Evolutionary conservation across 2,888 invertebrate genomes (phyloP), one percentile per base, ranked within the genome.

Genomic region (Rutpela maculata): DNA sequence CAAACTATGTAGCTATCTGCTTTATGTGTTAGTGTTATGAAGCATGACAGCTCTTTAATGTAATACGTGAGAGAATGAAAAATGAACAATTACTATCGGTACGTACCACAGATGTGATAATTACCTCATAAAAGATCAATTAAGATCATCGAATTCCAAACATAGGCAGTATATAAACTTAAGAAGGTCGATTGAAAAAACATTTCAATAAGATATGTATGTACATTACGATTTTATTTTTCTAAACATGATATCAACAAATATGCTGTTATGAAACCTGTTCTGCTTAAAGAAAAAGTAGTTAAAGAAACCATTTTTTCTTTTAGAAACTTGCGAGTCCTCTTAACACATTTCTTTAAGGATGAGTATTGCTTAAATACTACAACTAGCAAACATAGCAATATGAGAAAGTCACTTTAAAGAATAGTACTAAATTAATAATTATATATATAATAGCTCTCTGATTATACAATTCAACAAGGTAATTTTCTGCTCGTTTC

Each of bases 21-120:
- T 76, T 78, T 75, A 65, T 78, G 69, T 75, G 75, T 75, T 76
- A 73, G 73, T 73, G 75, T 75, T 73, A 73, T 75, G 71, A 56
- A 65, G 50, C 55, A 38, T 19, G 35, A 55, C 31, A 60, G 70
- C 66, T 60, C 35, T 73, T 68, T 65, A 75, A 73, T 50, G n/a
- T n/a, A n/a, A 15, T 12, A 26, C 68, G 68, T 70, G 73, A 60
- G 76, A 78, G 76, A 76, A 76, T 78, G 50, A 67, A 65, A 75
- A 75, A 75, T 59, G 50, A 35, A 72, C 62, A 68, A 73, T 78
- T 60, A 75, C 38, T 60, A 18, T 65, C n/a, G 68, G 73, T 73
- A 65, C 59, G 43, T 18, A 70, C 55, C 17, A 43, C 75, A 78
- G 68, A 75, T 78, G 78, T 60, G 69, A 62, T 75, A 56, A 69